Evolutionary conservation across 1,140 invertebrate species (phyloP), one percentile per base, ranked within the genome.

Genomic region (Magallana angulata): DNA sequence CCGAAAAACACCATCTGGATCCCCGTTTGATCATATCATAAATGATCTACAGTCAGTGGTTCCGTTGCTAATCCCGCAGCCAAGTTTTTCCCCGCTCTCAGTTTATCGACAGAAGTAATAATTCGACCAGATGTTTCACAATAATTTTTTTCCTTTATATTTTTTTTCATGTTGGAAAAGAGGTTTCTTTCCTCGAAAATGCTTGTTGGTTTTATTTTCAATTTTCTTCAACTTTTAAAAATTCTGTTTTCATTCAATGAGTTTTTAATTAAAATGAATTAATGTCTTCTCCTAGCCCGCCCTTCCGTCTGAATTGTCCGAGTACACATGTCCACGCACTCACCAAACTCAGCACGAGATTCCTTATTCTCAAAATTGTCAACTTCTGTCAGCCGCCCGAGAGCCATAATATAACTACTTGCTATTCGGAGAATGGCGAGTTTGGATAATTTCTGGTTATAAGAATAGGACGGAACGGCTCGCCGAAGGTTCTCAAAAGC

Each of bases 361-460:
- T 92, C 91, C 6, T 95, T 96, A 18, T 84, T 84, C 1, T 94
- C 93, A 84, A 94, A 96, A 89, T 97, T 96, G 59, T 97, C 96
- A 82, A 96, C 94, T 62, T 96, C 96, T 4, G 96, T 96, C 81
- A 97, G 95, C 80, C 96, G 91, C 64, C 97, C 97, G 81, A 99
- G 94, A 0, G 98, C 97, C 92, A 98, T 96, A 87, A 99, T 98
- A 89, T 95, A 95, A 90, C 92, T 93, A 90, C 97, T 98, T 1
- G 98, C 98, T 91, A 98, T 98, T 93, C 98, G 96, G 57, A 99
- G 94, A 2, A 99, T 98, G 0, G 98, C 98, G 48, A 99, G 94
- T 93, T 98, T 98, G 0, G 97, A 98, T 8, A 99, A 96, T 94
- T 98, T 98, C 93, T 98, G 98, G 93, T 98, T 98, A 94, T 98